phyloP scores from a whole-genome alignment of 2,113 vertebrate species.

The Ranitomeya variabilis region DNA sequence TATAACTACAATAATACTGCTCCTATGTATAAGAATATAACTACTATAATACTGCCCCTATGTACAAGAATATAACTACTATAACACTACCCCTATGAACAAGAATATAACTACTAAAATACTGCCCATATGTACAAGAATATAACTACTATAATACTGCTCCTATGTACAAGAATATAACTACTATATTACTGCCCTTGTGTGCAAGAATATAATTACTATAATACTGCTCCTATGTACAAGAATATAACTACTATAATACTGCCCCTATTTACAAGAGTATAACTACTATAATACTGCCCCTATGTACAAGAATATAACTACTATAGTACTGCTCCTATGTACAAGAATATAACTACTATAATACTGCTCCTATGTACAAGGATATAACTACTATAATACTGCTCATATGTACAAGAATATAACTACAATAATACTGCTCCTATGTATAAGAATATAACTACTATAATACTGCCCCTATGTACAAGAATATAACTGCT shows the following conservation, averaged over 20 bases:
- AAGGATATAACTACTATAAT: too few species aligned
- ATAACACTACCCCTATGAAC: not conserved
- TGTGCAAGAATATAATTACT: not conserved
- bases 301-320: too few species aligned
- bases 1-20: not conserved
- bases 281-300: not conserved
- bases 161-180: not conserved
- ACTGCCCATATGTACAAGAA: not conserved
- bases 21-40: not conserved
- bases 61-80: not conserved
- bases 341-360: too few species aligned
- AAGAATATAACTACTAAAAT: conserved; percentile 6
- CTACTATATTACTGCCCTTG: not conserved
- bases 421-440: too few species aligned
- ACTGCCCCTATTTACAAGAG: not conserved
- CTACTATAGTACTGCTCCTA: too few species aligned
- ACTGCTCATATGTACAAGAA: too few species aligned
- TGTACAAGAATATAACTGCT: too few species aligned
- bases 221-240: not conserved
- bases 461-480: too few species aligned
- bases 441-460: too few species aligned
- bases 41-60: not conserved
- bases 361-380: too few species aligned
- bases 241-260: conserved; percentile 20
- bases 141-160: conserved; percentile 10